These are phyloP conservation scores for Callosobruchus maculatus DNA, from an alignment of 2,888 invertebrate genomes.

Conservation along the genomic window DNA sequence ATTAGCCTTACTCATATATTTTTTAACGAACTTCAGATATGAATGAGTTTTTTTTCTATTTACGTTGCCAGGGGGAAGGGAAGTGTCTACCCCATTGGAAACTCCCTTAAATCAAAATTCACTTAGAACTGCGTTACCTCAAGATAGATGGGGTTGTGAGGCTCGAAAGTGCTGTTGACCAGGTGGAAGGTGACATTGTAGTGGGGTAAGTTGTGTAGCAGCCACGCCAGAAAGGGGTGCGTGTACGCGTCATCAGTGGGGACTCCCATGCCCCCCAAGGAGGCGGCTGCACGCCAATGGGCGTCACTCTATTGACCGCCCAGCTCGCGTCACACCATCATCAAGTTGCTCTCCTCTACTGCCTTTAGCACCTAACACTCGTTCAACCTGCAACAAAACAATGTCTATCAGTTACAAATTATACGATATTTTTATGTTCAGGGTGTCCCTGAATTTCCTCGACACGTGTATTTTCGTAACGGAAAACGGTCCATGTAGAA, in stretches of 20 bases:
- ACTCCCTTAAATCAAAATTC: too few species aligned
- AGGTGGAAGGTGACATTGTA: constrained; percentile 86
- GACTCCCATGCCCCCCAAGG: constrained; percentile 42
- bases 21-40: too few species aligned
- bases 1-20: too few species aligned
- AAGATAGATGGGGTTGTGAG: constrained; percentile 82
- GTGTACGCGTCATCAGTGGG: constrained; percentile 70
- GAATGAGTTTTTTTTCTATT: too few species aligned
- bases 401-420: too few species aligned
- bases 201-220: constrained; percentile 88
- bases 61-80: too few species aligned
- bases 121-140: constrained; percentile 81
- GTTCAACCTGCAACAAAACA: background rate
- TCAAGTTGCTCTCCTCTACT: background rate
- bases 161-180: constrained; percentile 89
- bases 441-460: too few species aligned
- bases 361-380: background rate
- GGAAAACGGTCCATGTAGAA: too few species aligned
- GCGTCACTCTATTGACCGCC: constrained; percentile 4
- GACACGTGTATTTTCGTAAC: too few species aligned
- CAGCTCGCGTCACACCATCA: background rate
- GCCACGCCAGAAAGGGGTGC: constrained; percentile 79
- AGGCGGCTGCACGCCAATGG: background rate
- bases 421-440: too few species aligned
- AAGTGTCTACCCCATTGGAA: too few species aligned